A percentile compares a stretch with the other conserved stretches of the same genome.
phyloP scores from a whole-genome alignment of 2,113 vertebrate species.

The Podarcis raffonei region DNA sequence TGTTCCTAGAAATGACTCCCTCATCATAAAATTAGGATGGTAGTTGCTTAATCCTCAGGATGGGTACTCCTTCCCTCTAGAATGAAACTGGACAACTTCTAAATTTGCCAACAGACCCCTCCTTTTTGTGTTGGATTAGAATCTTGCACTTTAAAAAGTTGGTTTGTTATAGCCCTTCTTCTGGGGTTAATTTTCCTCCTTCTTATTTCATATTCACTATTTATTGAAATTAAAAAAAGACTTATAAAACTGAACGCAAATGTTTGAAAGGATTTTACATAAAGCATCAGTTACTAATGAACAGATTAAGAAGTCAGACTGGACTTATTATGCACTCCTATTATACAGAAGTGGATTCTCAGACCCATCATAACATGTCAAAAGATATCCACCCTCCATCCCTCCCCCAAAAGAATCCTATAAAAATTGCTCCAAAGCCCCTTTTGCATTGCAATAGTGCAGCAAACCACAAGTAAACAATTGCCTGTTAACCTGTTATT shows the following conservation, averaged over 20 bases:
- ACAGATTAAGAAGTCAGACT: slow-evolving; percentile 70
- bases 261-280: slow-evolving; percentile 76
- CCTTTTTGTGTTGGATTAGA: background rate
- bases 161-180: background rate
- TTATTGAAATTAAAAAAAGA: slow-evolving; percentile 80
- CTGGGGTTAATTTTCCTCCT: background rate
- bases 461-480: slow-evolving; percentile 84
- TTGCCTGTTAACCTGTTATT: slow-evolving; percentile 77
- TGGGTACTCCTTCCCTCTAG: background rate
- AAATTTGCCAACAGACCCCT: background rate
- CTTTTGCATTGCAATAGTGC: slow-evolving; percentile 82
- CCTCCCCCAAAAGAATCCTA: slow-evolving; percentile 72
- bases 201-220: slow-evolving; percentile 77
- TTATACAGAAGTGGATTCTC: slow-evolving; percentile 68
- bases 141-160: background rate
- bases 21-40: background rate
- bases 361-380: slow-evolving; percentile 46
- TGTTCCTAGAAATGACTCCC: background rate
- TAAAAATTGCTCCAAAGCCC: slow-evolving; percentile 83
- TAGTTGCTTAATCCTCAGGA: background rate
- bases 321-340: slow-evolving; percentile 69
- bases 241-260: slow-evolving; percentile 74
- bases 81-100: background rate
- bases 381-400: slow-evolving; percentile 56
- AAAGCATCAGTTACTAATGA: slow-evolving; percentile 72